These are phyloP conservation scores for Actinostola sp. DNA, from an alignment of 92 coral and sea anemone species.

Conservation along the genomic window DNA sequence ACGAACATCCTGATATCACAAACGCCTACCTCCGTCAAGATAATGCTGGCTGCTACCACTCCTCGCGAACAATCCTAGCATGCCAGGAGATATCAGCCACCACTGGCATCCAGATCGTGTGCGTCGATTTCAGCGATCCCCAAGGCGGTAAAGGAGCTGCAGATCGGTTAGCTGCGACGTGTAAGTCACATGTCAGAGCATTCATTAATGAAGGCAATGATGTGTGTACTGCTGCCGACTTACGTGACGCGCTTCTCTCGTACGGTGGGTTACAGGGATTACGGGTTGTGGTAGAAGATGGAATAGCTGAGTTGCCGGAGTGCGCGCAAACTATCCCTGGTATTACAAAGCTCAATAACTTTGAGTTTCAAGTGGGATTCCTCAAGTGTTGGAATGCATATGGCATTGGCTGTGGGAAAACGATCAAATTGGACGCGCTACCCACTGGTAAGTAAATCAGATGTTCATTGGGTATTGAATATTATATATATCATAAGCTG, in stretches of 20 bases:
- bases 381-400: too few species aligned
- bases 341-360: background rate
- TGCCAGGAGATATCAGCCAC: background rate
- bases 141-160: constrained; percentile 19
- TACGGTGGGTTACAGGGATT: constrained; percentile 13
- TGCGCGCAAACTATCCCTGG: background rate
- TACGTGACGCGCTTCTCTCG: constrained; percentile 1
- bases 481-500: too few species aligned
- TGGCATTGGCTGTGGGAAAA: too few species aligned
- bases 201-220: constrained; percentile 15
- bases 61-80: background rate
- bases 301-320: background rate
- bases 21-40: constrained; percentile 13
- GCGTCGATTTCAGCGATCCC: constrained; percentile 15
- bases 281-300: background rate
- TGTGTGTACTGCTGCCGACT: constrained; percentile 7
- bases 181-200: constrained; percentile 10
- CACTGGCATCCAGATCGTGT: constrained; percentile 7
- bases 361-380: too few species aligned
- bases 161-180: constrained; percentile 21
- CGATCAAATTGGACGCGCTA: too few species aligned
- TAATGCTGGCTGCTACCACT: constrained; percentile 26
- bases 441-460: too few species aligned
- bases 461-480: too few species aligned
- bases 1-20: background rate